Percentiles rank a stretch among this genome's conserved stretches.
Conservation (phyloP, 2,888 invertebrate species). For the Frankliniella fusca region DNA sequence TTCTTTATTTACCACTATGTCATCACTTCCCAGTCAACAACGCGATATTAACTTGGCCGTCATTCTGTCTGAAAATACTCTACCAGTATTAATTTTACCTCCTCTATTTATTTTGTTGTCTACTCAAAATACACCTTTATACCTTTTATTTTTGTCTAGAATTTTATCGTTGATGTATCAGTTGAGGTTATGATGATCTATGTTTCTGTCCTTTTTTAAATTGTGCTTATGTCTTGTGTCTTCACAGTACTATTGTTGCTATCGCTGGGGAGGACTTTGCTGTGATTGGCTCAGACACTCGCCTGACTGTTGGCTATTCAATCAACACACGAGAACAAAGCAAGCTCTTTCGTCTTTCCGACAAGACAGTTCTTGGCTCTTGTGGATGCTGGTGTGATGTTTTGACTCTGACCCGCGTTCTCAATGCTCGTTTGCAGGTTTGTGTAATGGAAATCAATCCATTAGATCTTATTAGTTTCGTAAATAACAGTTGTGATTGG, state of each 20-base stretch:
- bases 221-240: slow-evolving; percentile 38
- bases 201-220: slow-evolving; percentile 13
- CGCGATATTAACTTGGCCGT: not conserved
- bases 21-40: not conserved
- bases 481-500: slow-evolving; percentile 30
- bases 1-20: not conserved
- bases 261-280: slow-evolving; percentile 94
- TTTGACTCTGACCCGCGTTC: slow-evolving; percentile 77
- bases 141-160: not conserved
- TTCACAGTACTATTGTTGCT: slow-evolving; percentile 81
- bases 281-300: slow-evolving; percentile 91
- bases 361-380: slow-evolving; percentile 83
- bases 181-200: slow-evolving; percentile 12
- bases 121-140: not conserved
- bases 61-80: not conserved
- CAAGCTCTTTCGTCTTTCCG: slow-evolving; percentile 78
- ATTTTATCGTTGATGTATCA: not conserved
- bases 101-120: not conserved
- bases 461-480: not conserved
- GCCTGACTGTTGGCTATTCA: slow-evolving; percentile 84
- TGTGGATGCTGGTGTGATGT: slow-evolving; percentile 98
- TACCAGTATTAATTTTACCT: not conserved
- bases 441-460: slow-evolving; percentile 14
- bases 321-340: slow-evolving; percentile 86
- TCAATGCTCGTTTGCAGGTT: slow-evolving; percentile 80